Conservation (phyloP, 2,113 vertebrate species). For the Hucho hucho region DNA sequence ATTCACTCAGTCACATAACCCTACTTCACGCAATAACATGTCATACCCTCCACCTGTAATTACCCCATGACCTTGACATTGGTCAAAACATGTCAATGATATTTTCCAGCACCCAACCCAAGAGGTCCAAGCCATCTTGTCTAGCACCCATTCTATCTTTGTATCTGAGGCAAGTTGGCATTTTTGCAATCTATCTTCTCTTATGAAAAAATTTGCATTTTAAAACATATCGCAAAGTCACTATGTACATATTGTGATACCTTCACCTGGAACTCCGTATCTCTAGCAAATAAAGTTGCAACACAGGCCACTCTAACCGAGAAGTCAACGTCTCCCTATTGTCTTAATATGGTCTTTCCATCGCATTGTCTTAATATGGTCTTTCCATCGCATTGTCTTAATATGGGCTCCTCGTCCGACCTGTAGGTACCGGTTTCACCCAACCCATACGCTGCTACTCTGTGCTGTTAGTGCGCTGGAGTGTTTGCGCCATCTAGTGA, state of each 20-base stretch:
- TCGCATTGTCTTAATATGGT: conserved; percentile 77
- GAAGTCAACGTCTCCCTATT: conserved; percentile 63
- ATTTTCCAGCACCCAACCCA: no score
- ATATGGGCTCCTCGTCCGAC: conserved; percentile 66
- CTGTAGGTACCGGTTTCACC: conserved; percentile 17
- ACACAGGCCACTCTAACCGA: conserved; percentile 55
- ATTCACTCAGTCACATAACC: no score
- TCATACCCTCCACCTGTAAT: no score
- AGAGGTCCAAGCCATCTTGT: no score
- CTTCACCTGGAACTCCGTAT: conserved; percentile 59
- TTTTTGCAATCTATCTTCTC: background rate
- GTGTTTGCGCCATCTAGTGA: conserved; percentile 21
- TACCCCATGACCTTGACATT: no score
- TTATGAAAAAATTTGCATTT: background rate
- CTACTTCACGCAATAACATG: no score
- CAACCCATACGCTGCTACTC: background rate
- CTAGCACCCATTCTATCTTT: no score
- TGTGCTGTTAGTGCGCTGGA: background rate
- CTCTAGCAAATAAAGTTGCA: conserved; percentile 68
- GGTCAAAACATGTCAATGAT: no score
- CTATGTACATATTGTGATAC: conserved; percentile 47
- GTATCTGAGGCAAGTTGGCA: no score
- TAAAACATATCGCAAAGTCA: conserved; percentile 5
- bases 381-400: conserved; percentile 75
- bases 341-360: conserved; percentile 80